Evolutionary conservation across 1,140 invertebrate species (phyloP).

Genomic region (Drosophila mauritiana): DNA sequence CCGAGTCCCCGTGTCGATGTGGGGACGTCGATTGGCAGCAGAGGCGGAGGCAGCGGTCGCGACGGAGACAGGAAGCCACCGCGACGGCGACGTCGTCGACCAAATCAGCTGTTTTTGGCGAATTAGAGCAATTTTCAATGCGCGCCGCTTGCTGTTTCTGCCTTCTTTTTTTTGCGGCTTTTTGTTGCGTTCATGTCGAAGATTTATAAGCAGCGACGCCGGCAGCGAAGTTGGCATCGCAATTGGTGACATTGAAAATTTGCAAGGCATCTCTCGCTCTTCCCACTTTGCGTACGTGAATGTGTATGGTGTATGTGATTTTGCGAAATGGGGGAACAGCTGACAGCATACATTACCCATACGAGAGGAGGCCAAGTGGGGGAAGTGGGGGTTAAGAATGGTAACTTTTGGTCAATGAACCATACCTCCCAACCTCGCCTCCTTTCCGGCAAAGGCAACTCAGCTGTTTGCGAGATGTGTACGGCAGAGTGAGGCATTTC

Average conservation of each 20-base stretch:
- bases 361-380: constrained; percentile 26
- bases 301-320: neutral
- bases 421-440: constrained; percentile 21
- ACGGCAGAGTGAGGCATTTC: constrained; percentile 29
- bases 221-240: constrained; percentile 67
- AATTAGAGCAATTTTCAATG: constrained; percentile 82
- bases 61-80: constrained; percentile 51
- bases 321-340: constrained; percentile 32
- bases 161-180: constrained; percentile 12
- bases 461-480: constrained; percentile 56
- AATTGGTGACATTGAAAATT: constrained; percentile 83
- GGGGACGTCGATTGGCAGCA: constrained; percentile 60
- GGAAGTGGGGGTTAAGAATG: constrained; percentile 46
- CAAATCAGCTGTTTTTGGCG: constrained; percentile 81
- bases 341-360: constrained; percentile 51
- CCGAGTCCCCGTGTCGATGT: constrained; percentile 34
- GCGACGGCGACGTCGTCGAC: constrained; percentile 36
- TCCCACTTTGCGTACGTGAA: constrained; percentile 29
- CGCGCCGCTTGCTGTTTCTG: constrained; percentile 44
- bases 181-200: constrained; percentile 59
- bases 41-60: neutral
- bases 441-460: constrained; percentile 42
- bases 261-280: constrained; percentile 59
- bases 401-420: constrained; percentile 78
- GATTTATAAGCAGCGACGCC: constrained; percentile 74